These are phyloP conservation scores for Noctilio leporinus DNA, from an alignment of 2,113 vertebrate species.

Conservation along the genomic window DNA sequence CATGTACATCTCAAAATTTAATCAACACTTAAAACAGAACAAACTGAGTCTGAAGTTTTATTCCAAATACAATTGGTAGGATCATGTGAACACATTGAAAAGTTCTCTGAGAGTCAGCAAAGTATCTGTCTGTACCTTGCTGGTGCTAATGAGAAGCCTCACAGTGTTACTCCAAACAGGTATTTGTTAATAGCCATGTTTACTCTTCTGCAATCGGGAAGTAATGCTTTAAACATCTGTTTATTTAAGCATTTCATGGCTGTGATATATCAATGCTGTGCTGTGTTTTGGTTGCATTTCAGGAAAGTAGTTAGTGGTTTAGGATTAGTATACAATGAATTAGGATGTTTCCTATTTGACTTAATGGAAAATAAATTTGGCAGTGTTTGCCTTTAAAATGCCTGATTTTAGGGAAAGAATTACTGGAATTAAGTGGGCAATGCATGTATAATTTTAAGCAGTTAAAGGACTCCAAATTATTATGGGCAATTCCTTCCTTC, in stretches of 20 bases:
- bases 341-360: neutral
- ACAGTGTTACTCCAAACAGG: neutral
- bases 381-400: neutral
- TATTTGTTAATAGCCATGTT: neutral
- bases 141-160: neutral
- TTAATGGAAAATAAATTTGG: neutral
- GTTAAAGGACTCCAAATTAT: neutral
- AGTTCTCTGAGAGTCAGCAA: neutral
- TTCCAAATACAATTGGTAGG: neutral
- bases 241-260: neutral
- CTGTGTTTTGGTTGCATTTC: neutral
- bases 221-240: neutral
- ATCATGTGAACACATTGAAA: neutral
- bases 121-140: fast-evolving
- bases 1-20: neutral
- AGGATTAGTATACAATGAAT: neutral
- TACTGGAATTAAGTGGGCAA: neutral
- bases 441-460: neutral
- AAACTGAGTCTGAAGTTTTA: neutral
- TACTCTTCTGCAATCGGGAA: neutral
- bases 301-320: neutral
- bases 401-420: neutral
- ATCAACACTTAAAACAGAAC: neutral
- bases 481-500: neutral
- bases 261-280: neutral